Base-by-base conservation (phyloP, 2,888 invertebrate genomes). In the Eurytoma adleriae region DNA sequence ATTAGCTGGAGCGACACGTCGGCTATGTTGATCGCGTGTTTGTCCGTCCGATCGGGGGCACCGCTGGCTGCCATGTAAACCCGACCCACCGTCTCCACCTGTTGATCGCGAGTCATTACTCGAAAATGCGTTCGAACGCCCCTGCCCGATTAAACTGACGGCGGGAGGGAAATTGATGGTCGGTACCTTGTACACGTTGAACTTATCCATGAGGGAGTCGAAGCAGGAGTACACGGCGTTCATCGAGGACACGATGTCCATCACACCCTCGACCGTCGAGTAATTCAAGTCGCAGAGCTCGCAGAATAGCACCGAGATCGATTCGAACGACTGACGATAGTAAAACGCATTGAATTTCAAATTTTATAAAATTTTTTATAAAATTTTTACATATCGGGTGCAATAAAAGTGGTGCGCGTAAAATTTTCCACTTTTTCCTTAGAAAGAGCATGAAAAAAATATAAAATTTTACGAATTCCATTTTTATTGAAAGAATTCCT, bases 61-160 rank as follows among this genome's bases (percentile, higher is more conserved):
- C 98, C 98, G 66, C 97, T 96, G 5, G 97, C 97, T 54, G 96
- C 94, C 97, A 98, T 97, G 90, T 98, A 98, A 69, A 95, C 94
- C 89, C 95, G 95, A n/a, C 97, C 98, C 0, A 98, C 96, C 0
- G 98, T 98, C 92, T 98, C 98, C 79, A 98, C 97, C 96, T 96
- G 87, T 59, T 86, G n/a, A 56, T 10, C 20, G 40, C 40, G 40
- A 40, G 4, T 2, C 40, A 40, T 40, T 40, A 40, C 3, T 40
- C 40, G 40, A 40, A 1, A 48, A 50, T 64, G 2, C 20, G 30
- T 30, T 59, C 66, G 20, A 61, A 16, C 20, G 27, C 54, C 52
- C 30, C 18, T 27, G 20, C 62, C 12, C 40, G 24, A 30, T 62
- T 52, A 59, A 70, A 27, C n/a, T n/a, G 2, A 27, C 2, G 18